Percentiles rank a stretch among this genome's conserved stretches.
Evolutionary conservation across 2,888 invertebrate genomes (phyloP).

Genomic region (Spialia ferax): DNA sequence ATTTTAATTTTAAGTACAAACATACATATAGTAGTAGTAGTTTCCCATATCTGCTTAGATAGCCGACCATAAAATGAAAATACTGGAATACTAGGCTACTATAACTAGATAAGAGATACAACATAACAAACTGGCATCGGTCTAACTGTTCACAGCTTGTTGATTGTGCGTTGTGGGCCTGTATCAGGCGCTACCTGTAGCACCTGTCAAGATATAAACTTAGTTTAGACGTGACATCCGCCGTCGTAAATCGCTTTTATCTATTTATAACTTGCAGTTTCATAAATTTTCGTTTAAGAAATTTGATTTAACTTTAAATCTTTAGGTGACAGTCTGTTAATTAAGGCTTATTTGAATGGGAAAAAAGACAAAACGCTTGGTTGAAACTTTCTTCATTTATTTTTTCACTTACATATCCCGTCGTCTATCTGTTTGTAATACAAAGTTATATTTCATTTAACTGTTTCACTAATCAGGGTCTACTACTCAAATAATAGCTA

Average conservation of each 20-base stretch:
- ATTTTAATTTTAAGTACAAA: too few relatives aligned
- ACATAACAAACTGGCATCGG: conserved; percentile 17
- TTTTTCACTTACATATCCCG: too few relatives aligned
- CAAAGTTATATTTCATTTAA: too few relatives aligned
- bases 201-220: conserved; percentile 24
- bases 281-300: neutral
- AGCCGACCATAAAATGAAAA: neutral
- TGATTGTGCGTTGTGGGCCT: neutral
- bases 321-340: neutral
- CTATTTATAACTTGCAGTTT: neutral
- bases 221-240: conserved; percentile 1
- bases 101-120: conserved; percentile 27
- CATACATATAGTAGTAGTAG: too few relatives aligned
- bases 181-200: conserved; percentile 22
- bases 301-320: neutral
- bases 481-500: too few relatives aligned
- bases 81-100: conserved; percentile 6
- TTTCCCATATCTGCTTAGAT: too few relatives aligned
- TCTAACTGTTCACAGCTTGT: conserved; percentile 19
- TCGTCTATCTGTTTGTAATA: too few relatives aligned
- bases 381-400: neutral
- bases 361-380: neutral
- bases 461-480: too few relatives aligned
- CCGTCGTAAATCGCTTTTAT: conserved; percentile 2
- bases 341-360: neutral